Evolutionary conservation across 2,113 vertebrate species (phyloP), one percentile per base, ranked within the genome.

Genomic region (Pipa parva): DNA sequence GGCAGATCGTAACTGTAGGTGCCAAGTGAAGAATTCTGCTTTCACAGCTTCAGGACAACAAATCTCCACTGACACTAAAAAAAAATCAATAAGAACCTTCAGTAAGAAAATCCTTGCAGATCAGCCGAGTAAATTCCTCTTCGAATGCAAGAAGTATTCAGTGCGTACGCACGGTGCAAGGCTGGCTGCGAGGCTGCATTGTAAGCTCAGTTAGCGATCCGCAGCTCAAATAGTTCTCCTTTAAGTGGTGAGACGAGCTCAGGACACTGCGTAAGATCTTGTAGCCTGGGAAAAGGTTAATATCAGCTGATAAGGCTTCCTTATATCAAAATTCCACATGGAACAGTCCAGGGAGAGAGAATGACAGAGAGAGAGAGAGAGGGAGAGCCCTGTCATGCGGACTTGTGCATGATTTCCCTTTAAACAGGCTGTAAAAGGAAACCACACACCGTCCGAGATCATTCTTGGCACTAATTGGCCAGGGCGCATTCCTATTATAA

Each of bases 361-460:
- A n/a, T n/a, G n/a, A 15, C 39, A n/a, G 74, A 67, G 63, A 75
- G 71, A 75, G n/a, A n/a, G n/a, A n/a, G n/a, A n/a, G n/a, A n/a
- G n/a, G 17, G 13, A n/a, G 74, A 67, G 63, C 74, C 69, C 56
- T 66, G 79, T 85, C 88, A 87, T 88, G 92, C 93, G 93, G 89
- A 76, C 84, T 83, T 83, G 62, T 50, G 90, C 84, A 77, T 67
- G 90, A 85, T 77, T 84, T 87, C 88, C 85, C 89, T 93, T 87
- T 89, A 91, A 92, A 89, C 90, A 86, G 89, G 79, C 90, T 94
- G 90, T 91, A 95, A 93, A 92, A 92, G 87, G 91, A 93, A 90
- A 90, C 86, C 87, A 76, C n/a, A 80, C 71, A 80, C 75, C 36
- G 81, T 69, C 70, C 81, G 74, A 75, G n/a, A 83, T 82, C 82